Conservation (phyloP, 2,888 invertebrate genomes). For the Harmothoe impar region DNA sequence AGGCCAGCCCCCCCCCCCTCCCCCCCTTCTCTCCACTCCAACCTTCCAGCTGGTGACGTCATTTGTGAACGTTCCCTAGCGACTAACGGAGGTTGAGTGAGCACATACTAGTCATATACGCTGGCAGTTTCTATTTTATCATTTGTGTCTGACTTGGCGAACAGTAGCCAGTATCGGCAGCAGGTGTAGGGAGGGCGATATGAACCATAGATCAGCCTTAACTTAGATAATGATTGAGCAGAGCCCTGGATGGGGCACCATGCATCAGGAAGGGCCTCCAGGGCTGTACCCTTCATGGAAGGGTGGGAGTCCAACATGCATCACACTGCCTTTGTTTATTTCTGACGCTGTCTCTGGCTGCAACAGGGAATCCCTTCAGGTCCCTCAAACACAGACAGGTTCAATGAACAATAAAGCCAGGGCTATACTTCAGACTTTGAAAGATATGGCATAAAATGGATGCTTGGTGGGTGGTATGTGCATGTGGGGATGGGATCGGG, state of each 20-base stretch:
- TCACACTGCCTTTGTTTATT: not conserved
- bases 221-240: no score
- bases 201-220: no score
- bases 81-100: no score
- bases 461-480: not conserved
- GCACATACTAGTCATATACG: no score
- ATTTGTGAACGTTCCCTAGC: no score
- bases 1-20: no score
- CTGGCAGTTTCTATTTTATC: no score
- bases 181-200: no score
- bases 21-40: no score
- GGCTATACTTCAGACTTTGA: not conserved
- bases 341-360: not conserved
- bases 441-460: not conserved
- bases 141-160: no score
- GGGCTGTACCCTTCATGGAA: not conserved
- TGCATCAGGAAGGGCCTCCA: not conserved
- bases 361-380: not conserved
- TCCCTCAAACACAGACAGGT: not conserved
- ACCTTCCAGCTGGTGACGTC: no score
- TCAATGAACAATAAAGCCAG: not conserved
- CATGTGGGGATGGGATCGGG: not conserved
- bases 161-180: no score
- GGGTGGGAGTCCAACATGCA: not conserved
- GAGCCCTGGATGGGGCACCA: not conserved